A percentile compares a stretch with the other conserved stretches of the same genome.
phyloP scores from a whole-genome alignment of 2,113 vertebrate genomes.

The Oreochromis aureus region DNA sequence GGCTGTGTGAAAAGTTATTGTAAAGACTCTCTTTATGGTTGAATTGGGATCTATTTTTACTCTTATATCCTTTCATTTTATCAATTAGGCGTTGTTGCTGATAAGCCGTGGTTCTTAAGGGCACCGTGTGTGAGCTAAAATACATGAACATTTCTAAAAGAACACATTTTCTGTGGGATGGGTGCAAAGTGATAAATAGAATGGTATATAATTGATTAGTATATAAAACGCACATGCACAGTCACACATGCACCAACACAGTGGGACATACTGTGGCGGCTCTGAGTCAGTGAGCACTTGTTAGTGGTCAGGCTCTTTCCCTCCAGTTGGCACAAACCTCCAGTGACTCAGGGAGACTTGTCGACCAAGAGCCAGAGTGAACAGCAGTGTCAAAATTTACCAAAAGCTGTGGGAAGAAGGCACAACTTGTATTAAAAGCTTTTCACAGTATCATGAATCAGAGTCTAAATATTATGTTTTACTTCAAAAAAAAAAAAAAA shows the following conservation, averaged over 20 bases:
- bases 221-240: slow-evolving; percentile 17
- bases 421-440: not conserved
- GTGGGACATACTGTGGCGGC: slow-evolving; percentile 57
- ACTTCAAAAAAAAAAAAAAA: not conserved
- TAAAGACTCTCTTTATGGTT: not conserved
- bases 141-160: not conserved
- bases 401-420: slow-evolving; percentile 43
- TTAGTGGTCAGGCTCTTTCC: slow-evolving; percentile 69
- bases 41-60: not conserved
- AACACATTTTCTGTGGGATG: slow-evolving; percentile 62
- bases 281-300: slow-evolving; percentile 75
- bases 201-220: slow-evolving; percentile 33
- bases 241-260: slow-evolving; percentile 19
- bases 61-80: not conserved
- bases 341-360: slow-evolving; percentile 67
- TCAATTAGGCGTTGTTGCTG: not conserved
- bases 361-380: slow-evolving; percentile 48
- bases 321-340: slow-evolving; percentile 62
- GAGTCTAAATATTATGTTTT: not conserved
- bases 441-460: slow-evolving; percentile 25
- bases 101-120: not conserved
- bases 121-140: not conserved
- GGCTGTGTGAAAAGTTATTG: not conserved
- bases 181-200: slow-evolving; percentile 51
- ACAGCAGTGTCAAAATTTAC: slow-evolving; percentile 66